Evolutionary conservation across 2,888 invertebrate species (phyloP).

Genomic region (Drosophila mayaguana): DNA sequence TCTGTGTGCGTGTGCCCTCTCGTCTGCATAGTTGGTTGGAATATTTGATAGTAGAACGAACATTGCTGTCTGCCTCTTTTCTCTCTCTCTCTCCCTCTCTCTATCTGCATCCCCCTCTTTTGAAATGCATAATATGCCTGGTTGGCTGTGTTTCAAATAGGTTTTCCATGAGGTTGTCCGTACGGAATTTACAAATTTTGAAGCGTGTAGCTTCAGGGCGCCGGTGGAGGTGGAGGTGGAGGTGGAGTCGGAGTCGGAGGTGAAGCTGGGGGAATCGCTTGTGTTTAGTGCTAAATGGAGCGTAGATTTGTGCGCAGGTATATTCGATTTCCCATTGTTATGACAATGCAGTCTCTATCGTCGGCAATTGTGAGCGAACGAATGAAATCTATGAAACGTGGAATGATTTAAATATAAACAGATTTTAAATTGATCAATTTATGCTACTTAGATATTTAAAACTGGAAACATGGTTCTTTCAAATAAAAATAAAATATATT

Average conservation of each 20-base stretch:
- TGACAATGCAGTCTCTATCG: slow-evolving; percentile 17
- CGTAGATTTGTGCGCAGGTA: slow-evolving; percentile 32
- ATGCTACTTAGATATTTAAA: too few relatives aligned
- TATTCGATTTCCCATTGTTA: slow-evolving; percentile 21
- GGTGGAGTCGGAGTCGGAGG: background rate
- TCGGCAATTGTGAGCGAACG: background rate
- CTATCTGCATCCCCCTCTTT: background rate
- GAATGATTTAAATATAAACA: too few relatives aligned
- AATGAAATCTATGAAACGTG: background rate
- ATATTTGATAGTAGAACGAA: slow-evolving; percentile 15
- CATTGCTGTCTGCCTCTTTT: background rate
- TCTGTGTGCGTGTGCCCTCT: background rate
- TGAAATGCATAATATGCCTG: slow-evolving; percentile 16
- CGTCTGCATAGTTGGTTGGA: slow-evolving; percentile 34
- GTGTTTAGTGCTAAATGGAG: slow-evolving; percentile 42
- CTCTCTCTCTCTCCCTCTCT: background rate
- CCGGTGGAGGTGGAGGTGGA: background rate
- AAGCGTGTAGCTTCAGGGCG: background rate
- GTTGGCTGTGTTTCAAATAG: slow-evolving; percentile 24
- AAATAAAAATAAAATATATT: too few relatives aligned
- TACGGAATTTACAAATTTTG: slow-evolving; percentile 7
- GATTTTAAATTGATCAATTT: too few relatives aligned
- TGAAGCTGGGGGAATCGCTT: background rate
- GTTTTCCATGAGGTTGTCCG: slow-evolving; percentile 22
- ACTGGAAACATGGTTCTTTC: too few relatives aligned